Evolutionary conservation across 2,888 invertebrate species (phyloP), one percentile per base, ranked within the genome.

Genomic region (Cheilosia vernalis): DNA sequence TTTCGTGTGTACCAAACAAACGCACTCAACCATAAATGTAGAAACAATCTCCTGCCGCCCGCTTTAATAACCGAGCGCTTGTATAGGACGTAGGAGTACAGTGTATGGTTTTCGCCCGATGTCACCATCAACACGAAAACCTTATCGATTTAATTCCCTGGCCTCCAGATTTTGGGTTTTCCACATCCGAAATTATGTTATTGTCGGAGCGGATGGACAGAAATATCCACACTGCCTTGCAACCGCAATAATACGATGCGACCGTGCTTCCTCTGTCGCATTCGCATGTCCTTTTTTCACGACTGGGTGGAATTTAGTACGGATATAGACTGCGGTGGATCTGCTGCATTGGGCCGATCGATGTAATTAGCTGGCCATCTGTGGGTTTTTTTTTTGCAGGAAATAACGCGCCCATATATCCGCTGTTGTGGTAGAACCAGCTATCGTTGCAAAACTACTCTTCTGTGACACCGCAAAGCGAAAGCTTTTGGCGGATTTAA

Each of bases 111-210:
- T 53, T 42, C 55, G 44, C 44, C 37, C n/a, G 60, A 63, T 72
- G 78, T 66, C 78, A 64, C 78, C 78, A 63, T 49, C 17, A 73
- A 63, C 82, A 78, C 56, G 66, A 78, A 58, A 83, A 66, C 42
- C 49, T 78, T 78, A 83, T 83, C 67, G 72, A 83, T 83, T 83
- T 33, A 33, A 73, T 42, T 67, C 15, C 19, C 44, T 13, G 13
- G 13, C 37, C 37, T 2, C 10, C 30, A 19, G 40, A 44, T 19
- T 47, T 64, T 44, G 10, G n/a, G 15, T 47, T 13, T 69, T 42
- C 21, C 53, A 53, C 70, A 82, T 61, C 47, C 53, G 42, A 69
- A 83, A 78, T 83, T 78, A 78, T 78, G 82, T 78, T 83, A 66
- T 77, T 70, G 82, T 70, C 70, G 56, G 47, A 69, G 27, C 37